Evolutionary conservation across 2,113 vertebrate genomes (phyloP).

Genomic region (Phylloscopus trochilus): DNA sequence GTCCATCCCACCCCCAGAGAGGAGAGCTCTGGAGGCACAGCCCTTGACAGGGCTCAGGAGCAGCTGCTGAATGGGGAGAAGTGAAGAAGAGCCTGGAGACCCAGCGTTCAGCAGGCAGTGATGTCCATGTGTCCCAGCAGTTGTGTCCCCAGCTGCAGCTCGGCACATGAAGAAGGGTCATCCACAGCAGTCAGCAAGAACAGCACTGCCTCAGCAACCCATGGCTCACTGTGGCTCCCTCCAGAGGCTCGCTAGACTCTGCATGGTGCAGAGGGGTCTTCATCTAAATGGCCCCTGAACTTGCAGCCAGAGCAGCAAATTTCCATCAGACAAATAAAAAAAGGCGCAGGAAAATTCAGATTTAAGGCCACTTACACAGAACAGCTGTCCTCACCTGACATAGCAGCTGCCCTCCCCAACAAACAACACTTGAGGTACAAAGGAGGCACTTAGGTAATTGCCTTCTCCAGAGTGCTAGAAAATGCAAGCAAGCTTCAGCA

Average conservation of each 20-base stretch:
- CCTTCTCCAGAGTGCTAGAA: background rate
- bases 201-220: accelerated
- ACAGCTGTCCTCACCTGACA: background rate
- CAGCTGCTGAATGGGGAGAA: background rate
- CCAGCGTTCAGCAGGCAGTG: accelerated
- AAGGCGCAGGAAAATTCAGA: background rate
- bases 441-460: background rate
- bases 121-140: background rate
- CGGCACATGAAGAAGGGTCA: background rate
- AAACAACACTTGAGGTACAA: background rate
- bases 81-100: background rate
- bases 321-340: background rate
- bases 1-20: accelerated
- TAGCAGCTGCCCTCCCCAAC: background rate
- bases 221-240: background rate
- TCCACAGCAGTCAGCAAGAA: accelerated
- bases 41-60: background rate
- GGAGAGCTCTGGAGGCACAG: background rate
- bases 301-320: background rate
- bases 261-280: accelerated
- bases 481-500: background rate
- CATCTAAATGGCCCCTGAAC: background rate
- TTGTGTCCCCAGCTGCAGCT: background rate
- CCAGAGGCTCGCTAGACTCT: no score
- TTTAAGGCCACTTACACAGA: background rate